phyloP scores from a whole-genome alignment of 2,797 vertebrate species.

The Poeciliopsis infans region DNA sequence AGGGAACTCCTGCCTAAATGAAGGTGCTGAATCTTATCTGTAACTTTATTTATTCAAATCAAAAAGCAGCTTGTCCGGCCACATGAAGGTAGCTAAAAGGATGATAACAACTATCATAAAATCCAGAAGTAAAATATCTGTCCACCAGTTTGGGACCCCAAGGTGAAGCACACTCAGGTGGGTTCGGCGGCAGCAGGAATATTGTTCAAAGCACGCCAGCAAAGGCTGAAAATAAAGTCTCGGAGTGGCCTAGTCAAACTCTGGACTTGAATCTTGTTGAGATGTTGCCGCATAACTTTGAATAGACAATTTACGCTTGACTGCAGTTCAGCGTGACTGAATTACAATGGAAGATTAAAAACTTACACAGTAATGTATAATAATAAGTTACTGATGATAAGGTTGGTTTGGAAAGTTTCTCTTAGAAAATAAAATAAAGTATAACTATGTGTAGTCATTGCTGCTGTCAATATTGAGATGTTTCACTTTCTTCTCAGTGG shows the following conservation, averaged over 20 bases:
- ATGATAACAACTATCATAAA: not conserved
- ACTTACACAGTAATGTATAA: not conserved
- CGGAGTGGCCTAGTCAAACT: not conserved
- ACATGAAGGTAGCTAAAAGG: not conserved
- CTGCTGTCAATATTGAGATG: not conserved
- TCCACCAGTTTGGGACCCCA: not conserved
- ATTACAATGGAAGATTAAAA: not conserved
- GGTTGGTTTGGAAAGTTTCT: not conserved
- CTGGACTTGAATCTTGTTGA: not conserved
- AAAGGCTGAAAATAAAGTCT: not conserved
- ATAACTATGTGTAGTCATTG: not conserved
- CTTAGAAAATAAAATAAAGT: not conserved
- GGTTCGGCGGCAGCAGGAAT: not conserved
- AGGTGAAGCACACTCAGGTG: not conserved
- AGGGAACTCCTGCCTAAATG: not conserved
- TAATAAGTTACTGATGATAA: not conserved
- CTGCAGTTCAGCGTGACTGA: not conserved
- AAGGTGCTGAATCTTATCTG: not conserved
- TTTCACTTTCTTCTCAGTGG: not conserved
- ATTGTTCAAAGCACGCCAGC: not conserved
- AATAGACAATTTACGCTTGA: not conserved
- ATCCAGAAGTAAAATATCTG: not conserved
- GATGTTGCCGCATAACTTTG: not conserved
- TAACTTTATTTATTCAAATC: not conserved
- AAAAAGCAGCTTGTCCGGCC: not conserved